Conservation (phyloP, 1,140 invertebrate species). For the Chlorops oryzae region DNA sequence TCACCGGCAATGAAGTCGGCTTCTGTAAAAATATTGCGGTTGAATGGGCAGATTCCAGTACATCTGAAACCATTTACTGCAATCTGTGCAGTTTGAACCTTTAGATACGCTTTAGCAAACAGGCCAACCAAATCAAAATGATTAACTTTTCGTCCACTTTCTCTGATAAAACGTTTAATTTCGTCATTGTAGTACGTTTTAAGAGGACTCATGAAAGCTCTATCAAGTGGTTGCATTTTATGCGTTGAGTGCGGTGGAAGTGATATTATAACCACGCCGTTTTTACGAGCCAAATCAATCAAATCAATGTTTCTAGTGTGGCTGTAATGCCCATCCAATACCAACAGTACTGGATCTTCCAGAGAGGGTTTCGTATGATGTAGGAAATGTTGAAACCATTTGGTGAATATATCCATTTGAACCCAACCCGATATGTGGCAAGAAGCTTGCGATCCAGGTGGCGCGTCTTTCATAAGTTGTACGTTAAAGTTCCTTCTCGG, state of each 20-base stretch:
- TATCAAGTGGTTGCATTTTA: slow-evolving; percentile 44
- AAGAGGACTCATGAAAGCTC: slow-evolving; percentile 40
- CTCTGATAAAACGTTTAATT: slow-evolving; percentile 28
- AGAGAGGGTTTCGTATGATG: too few species aligned
- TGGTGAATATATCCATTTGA: slow-evolving; percentile 32
- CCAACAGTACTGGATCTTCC: slow-evolving; percentile 34
- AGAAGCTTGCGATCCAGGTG: slow-evolving; percentile 22
- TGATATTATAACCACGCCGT: slow-evolving; percentile 38
- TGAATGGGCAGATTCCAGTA: slow-evolving; percentile 4
- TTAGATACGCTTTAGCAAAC: slow-evolving; percentile 33
- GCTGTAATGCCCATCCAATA: slow-evolving; percentile 44
- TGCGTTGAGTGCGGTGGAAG: slow-evolving; percentile 46
- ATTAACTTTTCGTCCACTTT: slow-evolving; percentile 29
- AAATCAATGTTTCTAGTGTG: slow-evolving; percentile 45
- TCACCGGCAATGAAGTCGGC: neutral
- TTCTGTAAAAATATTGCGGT: slow-evolving; percentile 3
- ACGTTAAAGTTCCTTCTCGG: slow-evolving; percentile 25
- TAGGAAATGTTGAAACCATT: slow-evolving; percentile 44
- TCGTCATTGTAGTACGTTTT: slow-evolving; percentile 38
- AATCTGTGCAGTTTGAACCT: slow-evolving; percentile 17
- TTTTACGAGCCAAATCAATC: slow-evolving; percentile 34
- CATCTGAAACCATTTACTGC: slow-evolving; percentile 4
- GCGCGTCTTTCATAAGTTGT: slow-evolving; percentile 18
- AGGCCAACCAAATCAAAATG: slow-evolving; percentile 27
- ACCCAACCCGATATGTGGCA: slow-evolving; percentile 44